Evolutionary conservation across 2,888 invertebrate genomes (phyloP), one percentile per base, ranked within the genome.

Genomic region (Diarsia dahlii): DNA sequence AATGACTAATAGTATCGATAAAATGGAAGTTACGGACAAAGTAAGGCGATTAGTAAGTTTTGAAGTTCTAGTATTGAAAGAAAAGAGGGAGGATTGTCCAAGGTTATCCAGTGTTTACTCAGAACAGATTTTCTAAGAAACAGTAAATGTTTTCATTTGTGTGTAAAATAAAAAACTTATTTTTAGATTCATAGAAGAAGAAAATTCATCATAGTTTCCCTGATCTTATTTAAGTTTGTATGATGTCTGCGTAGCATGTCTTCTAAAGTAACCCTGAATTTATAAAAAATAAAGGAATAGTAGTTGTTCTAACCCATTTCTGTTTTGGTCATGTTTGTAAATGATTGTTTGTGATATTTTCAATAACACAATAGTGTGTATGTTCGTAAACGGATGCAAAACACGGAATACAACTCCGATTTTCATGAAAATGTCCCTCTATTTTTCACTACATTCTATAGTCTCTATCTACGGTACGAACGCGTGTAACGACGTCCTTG

Each of bases 1-100:
- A 66, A 56, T 66, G 45, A 83, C 54, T 71, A 66, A 69, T 65
- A 69, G 71, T 60, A 48, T 62, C 56, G 50, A 82, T 82, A 82
- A 82, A 76, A 60, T 39, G 34, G 20, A 60, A 65, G 58, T 69
- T 58, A 58, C 52, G 56, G 78, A 66, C 65, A 8, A 79, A 81
- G 67, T 71, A 68, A 60, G 60, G 5, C 20, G 15, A 84, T 81
- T 58, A 66, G 58, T n/a, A n/a, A n/a, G 73, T 62, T 63, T 72
- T 73, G 52, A 46, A 73, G 56, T 72, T 39, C 39, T 62, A 65
- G 8, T 52, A 46, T 68, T 50, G 50, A 60, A 23, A 70, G 65
- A 62, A 62, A 50, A 56, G 63, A 34, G 10, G 15, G 10, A 56
- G 10, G 18, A 66, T 77, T 66, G 34, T 15, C 12, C 69, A 62